Percentiles rank a stretch among this genome's conserved stretches.
Evolutionary conservation across 2,113 vertebrate genomes (phyloP).

Genomic region (Cavia aperea): DNA sequence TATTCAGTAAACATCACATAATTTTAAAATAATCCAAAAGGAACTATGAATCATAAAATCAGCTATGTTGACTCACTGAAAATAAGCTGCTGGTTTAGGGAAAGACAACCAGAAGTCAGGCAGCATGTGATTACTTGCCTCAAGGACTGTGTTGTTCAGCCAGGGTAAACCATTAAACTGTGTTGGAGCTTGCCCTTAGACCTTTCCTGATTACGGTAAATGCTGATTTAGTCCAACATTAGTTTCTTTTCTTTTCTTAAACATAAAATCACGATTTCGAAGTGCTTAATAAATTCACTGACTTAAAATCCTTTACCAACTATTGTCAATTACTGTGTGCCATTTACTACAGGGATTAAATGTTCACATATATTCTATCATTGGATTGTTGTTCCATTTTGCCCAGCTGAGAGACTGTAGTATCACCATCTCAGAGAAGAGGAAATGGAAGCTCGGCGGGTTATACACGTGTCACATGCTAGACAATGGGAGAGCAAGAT

Average conservation of each 20-base stretch:
- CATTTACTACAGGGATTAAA: not conserved
- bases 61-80: not conserved
- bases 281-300: not conserved
- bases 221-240: not conserved
- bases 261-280: not conserved
- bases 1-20: not conserved
- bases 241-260: not conserved
- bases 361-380: not conserved
- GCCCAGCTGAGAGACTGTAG: not conserved
- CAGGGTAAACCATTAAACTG: not conserved
- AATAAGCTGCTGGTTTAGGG: not conserved
- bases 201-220: not conserved
- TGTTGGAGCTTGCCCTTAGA: not conserved
- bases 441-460: not conserved
- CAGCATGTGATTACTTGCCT: not conserved
- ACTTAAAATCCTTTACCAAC: not conserved
- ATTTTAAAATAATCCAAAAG: conserved; percentile 3
- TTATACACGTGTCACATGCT: not conserved
- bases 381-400: not conserved
- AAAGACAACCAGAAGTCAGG: not conserved
- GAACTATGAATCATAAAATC: not conserved
- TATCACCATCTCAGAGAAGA: not conserved
- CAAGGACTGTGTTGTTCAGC: not conserved
- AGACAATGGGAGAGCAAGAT: not conserved
- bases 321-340: not conserved